These are phyloP conservation scores for Melanostoma scalare DNA, from an alignment of 2,888 invertebrate genomes.

Conservation along the genomic window DNA sequence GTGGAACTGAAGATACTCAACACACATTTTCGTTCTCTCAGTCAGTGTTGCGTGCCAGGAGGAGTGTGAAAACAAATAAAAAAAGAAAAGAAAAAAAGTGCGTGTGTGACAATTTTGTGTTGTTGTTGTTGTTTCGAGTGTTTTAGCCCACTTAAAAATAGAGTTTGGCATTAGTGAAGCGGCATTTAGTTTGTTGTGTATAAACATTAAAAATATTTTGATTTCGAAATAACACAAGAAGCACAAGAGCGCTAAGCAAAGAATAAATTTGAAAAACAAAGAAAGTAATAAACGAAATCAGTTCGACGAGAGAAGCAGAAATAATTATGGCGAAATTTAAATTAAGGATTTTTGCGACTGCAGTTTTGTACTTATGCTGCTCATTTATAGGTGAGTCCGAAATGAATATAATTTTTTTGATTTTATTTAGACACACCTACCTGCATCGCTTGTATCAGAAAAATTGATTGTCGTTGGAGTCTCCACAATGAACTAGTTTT, in stretches of 20 bases:
- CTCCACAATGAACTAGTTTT: no score
- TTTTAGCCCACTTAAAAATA: conserved; percentile 55
- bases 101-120: conserved; percentile 47
- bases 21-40: conserved; percentile 31
- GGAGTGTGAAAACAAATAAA: conserved; percentile 14
- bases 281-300: conserved; percentile 3
- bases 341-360: conserved; percentile 59
- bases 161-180: conserved; percentile 57
- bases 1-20: conserved; percentile 25
- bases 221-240: conserved; percentile 48
- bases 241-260: conserved; percentile 10
- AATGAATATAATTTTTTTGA: not conserved
- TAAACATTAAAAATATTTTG: conserved; percentile 59
- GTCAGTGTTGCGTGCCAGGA: conserved; percentile 40
- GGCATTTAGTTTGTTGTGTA: conserved; percentile 51
- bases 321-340: conserved; percentile 62
- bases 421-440: not conserved
- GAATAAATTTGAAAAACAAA: conserved; percentile 12
- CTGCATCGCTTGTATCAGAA: no score
- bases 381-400: conserved; percentile 63
- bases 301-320: conserved; percentile 8
- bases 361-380: conserved; percentile 60
- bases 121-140: conserved; percentile 22
- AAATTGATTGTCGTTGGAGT: no score
- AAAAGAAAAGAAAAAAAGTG: conserved; percentile 37